phyloP scores from a whole-genome alignment of 1,140 invertebrate species.

The Aphidius gifuensis region DNA sequence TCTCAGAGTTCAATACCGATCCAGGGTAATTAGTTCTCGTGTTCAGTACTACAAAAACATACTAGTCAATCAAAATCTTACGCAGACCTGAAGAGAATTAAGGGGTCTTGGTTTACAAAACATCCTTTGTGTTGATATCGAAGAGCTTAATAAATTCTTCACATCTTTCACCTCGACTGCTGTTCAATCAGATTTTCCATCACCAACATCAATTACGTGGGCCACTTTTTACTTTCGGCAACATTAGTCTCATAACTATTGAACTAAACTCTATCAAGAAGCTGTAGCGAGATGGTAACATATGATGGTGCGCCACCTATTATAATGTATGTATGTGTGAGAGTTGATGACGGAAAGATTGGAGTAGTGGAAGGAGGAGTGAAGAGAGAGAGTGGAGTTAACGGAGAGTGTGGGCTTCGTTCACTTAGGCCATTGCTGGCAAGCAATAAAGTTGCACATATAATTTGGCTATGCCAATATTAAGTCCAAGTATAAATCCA shows the following conservation, averaged over 20 bases:
- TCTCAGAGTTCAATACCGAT: background rate
- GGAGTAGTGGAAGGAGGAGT: no score
- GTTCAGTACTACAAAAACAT: background rate
- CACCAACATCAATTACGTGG: background rate
- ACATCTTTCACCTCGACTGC: background rate
- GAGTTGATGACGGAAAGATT: no score
- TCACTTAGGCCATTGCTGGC: no score
- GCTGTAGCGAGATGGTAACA: no score
- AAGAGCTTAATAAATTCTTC: background rate
- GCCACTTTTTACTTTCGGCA: background rate
- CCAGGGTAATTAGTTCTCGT: background rate
- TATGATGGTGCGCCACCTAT: no score
- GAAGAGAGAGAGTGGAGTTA: no score
- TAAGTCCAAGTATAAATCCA: no score
- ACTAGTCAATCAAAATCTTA: background rate
- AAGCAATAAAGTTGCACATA: no score
- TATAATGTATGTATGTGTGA: no score
- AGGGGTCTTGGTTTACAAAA: background rate
- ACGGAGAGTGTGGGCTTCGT: no score
- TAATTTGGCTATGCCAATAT: no score
- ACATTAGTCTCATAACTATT: background rate
- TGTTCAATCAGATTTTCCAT: background rate
- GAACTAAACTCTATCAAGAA: no score
- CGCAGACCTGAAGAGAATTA: background rate
- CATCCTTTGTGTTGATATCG: background rate